Evolutionary conservation across 1,140 invertebrate genomes (phyloP).

Genomic region (Saccostrea echinata): DNA sequence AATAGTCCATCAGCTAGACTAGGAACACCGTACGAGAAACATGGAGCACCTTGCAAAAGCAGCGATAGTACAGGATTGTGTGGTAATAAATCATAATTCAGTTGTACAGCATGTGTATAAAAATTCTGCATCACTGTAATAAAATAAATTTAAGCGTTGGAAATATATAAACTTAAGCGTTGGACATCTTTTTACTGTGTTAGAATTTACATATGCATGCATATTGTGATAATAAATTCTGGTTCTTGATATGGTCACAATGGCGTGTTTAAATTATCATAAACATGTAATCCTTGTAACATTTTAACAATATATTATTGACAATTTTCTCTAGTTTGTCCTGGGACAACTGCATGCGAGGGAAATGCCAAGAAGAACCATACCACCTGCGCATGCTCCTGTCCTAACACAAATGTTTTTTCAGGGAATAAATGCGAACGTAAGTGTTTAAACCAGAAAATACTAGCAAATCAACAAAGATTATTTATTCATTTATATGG

Average conservation of each 20-base stretch:
- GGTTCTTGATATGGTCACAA: neutral
- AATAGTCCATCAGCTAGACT: slow-evolving; percentile 9
- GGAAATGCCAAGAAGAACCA: slow-evolving; percentile 11
- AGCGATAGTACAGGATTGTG: neutral
- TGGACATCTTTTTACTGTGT: neutral
- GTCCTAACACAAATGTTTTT: neutral
- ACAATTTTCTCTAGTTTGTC: neutral
- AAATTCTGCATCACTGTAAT: neutral
- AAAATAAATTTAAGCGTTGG: neutral
- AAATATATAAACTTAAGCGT: neutral
- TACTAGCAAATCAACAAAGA: no score
- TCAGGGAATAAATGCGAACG: slow-evolving; percentile 17
- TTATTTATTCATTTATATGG: no score
- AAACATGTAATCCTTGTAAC: no score
- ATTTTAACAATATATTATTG: neutral
- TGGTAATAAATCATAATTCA: neutral
- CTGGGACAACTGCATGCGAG: neutral
- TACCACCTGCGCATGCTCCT: slow-evolving; percentile 6
- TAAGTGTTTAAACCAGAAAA: no score
- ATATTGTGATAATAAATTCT: neutral
- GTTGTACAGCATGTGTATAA: neutral
- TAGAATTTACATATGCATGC: neutral
- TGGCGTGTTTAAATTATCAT: no score
- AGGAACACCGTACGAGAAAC: slow-evolving; percentile 17
- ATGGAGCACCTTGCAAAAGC: neutral